These are phyloP conservation scores for Turdus rufiventris DNA, from an alignment of 2,113 vertebrate genomes.

Conservation along the genomic window DNA sequence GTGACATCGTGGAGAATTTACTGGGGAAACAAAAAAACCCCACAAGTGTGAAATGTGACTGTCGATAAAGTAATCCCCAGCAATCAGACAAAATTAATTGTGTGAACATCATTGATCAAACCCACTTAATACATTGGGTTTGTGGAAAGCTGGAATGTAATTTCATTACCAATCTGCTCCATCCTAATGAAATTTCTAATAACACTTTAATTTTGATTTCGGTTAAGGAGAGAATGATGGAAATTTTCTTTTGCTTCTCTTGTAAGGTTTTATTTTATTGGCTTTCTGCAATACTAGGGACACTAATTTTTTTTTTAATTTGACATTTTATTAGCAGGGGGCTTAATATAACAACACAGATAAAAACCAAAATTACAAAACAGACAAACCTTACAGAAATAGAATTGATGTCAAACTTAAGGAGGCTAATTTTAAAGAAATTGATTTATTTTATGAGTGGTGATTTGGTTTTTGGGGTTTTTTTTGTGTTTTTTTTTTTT, in stretches of 20 bases:
- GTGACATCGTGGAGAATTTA: conserved; percentile 24
- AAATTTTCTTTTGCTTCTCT: conserved; percentile 70
- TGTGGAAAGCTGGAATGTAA: conserved; percentile 76
- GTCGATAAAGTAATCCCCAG: conserved; percentile 72
- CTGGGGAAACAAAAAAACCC: conserved; percentile 55
- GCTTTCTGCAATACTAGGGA: conserved; percentile 13
- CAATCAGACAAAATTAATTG: conserved; percentile 79
- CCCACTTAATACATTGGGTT: conserved; percentile 71
- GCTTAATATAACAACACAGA: conserved; percentile 44
- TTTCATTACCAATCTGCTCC: conserved; percentile 79
- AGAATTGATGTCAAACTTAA: conserved; percentile 13
- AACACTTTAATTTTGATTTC: conserved; percentile 77
- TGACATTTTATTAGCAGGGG: conserved; percentile 55
- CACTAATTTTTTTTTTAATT: conserved; percentile 54
- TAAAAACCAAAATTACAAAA: conserved; percentile 40
- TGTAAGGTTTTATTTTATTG: conserved; percentile 52
- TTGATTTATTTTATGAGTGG: not conserved
- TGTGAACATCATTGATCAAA: conserved; percentile 80
- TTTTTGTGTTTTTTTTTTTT: not conserved
- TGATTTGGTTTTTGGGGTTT: not conserved
- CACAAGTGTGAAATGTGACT: conserved; percentile 70
- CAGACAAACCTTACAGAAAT: conserved; percentile 24
- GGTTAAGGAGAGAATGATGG: conserved; percentile 57
- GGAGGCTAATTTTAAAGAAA: conserved; percentile 11
- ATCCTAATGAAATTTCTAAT: conserved; percentile 79